Base-by-base conservation (phyloP, 2,888 invertebrate genomes). In the Tyria jacobaeae region DNA sequence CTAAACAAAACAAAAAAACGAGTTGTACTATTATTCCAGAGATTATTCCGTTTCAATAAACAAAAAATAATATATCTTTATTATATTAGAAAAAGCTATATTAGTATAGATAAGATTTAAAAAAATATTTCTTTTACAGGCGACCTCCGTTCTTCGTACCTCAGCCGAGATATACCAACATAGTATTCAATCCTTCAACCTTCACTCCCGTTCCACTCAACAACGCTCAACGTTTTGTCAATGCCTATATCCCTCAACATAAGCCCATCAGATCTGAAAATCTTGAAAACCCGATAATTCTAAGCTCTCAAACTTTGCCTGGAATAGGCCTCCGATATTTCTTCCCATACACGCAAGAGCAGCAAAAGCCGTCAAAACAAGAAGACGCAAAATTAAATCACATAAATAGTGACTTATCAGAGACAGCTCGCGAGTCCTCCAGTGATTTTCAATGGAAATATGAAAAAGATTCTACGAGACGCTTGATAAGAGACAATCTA, bases 311-410 rank as follows among this genome's bases (percentile, higher is more conserved):
- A 71, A 87, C 76, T 44, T 67, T 92, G 57, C 93, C 94, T 44
- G 94, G 94, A 14, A 73, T 89, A 25, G 94, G 94, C 1, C 79
- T 92, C 21, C 84, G 90, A 55, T 94, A 94, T 76, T 93, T 92
- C 68, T 82, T 87, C 17, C 94, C 94, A 21, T 89, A 88, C 64
- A 66, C 81, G 5, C 81, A 79, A 27, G 79, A 84, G 6, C 64
- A 76, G 7, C 82, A 81, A 60, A 78, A 78, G 49, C 70, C 78
- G 21, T 74, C 76, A 34, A 89, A 75, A 62, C 88, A 89, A 75
- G 91, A 92, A 27, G 92, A 92, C 60, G 86, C 86, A 0, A 85
- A 83, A 60, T 78, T 84, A n/a, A 94, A 94, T 71, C 83, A 86
- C 25, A 78, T 94, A 57, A 90, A 88, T 55, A 82, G 82, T 71